A percentile compares a stretch with the other conserved stretches of the same genome.
Conservation (phyloP, 2,113 vertebrate genomes). For the Pollimyrus isidori region DNA sequence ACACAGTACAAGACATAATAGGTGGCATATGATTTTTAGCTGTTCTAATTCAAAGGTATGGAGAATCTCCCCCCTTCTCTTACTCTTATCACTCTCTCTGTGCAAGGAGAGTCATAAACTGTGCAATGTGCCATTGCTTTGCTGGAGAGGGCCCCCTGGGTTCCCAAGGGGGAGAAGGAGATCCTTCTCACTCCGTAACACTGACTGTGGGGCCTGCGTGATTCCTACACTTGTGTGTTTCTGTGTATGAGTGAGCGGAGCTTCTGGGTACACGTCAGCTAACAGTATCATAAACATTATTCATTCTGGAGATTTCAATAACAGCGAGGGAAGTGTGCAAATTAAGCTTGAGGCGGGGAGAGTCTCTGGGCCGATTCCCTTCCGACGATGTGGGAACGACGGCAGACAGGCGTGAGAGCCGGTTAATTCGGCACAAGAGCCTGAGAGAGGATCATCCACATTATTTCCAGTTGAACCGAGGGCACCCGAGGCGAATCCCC, state of each 20-base stretch:
- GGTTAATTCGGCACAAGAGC: conserved; percentile 32
- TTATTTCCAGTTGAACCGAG: conserved; percentile 31
- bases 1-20: no score
- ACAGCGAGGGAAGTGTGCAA: not conserved
- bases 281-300: not conserved
- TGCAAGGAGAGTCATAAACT: no score
- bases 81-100: no score
- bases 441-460: conserved; percentile 31
- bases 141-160: no score
- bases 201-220: no score
- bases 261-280: not conserved
- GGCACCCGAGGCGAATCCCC: conserved; percentile 20
- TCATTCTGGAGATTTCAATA: not conserved
- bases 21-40: no score
- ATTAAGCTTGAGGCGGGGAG: not conserved
- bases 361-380: not conserved
- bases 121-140: no score
- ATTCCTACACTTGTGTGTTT: not conserved
- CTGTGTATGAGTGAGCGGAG: not conserved
- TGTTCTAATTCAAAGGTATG: no score
- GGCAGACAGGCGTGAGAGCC: conserved; percentile 2
- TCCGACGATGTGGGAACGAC: not conserved
- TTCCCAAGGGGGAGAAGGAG: no score
- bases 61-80: no score
- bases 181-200: no score